phyloP scores from a whole-genome alignment of 1,140 invertebrate species.

The Macrocentrus cingulum region DNA sequence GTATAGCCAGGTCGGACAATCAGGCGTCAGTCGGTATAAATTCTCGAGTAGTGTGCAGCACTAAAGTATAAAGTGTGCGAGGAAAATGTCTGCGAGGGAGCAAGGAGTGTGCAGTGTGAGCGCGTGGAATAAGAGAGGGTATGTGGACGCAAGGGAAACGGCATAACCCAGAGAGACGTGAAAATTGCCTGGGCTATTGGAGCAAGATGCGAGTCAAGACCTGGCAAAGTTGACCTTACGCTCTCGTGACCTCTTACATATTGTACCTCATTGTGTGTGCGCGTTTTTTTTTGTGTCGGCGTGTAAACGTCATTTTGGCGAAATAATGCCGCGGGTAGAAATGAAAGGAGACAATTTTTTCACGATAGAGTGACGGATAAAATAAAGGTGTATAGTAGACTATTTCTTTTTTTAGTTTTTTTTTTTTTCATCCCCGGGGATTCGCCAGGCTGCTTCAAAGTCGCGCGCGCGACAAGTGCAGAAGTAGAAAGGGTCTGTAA shows the following conservation, averaged over 20 bases:
- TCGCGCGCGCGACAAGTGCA: not conserved
- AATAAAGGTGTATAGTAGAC: too few species aligned
- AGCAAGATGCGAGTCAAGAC: not conserved
- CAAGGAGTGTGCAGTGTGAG: not conserved
- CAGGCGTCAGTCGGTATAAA: constrained; percentile 43
- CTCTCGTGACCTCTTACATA: not conserved
- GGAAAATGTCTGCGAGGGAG: constrained; percentile 1
- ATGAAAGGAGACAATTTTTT: too few species aligned
- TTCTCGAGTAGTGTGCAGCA: constrained; percentile 26
- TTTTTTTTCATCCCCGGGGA: not conserved
- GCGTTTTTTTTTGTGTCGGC: too few species aligned
- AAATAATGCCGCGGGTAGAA: too few species aligned
- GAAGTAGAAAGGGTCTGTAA: not conserved
- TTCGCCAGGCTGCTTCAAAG: not conserved
- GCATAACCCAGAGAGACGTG: constrained; percentile 4
- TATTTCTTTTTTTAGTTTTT: too few species aligned
- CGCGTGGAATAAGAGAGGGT: not conserved
- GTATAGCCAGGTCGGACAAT: constrained; percentile 42
- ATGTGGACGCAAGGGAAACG: not conserved
- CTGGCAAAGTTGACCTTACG: not conserved
- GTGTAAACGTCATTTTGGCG: not conserved
- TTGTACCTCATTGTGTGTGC: not conserved
- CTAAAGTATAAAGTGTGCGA: not conserved
- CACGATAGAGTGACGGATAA: too few species aligned
- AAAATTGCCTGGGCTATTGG: not conserved